Percentiles rank a stretch among this genome's conserved stretches.
phyloP scores from a whole-genome alignment of 2,113 vertebrate species.

The Labeo rohita region DNA sequence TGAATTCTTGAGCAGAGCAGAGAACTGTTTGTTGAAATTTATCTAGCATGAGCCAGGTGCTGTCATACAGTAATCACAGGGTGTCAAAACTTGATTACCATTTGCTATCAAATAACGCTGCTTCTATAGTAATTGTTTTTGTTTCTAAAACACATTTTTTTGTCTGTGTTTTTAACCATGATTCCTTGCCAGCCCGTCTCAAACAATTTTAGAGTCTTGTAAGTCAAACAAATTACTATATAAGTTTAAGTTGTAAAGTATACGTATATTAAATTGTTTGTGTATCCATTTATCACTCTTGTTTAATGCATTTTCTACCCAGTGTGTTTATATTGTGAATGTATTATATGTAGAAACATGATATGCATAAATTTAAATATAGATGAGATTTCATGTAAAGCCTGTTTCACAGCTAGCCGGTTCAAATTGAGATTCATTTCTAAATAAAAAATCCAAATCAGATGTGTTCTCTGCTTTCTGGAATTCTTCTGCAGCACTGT shows the following conservation, averaged over 20 bases:
- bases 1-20: background rate
- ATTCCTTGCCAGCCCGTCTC: slow-evolving; percentile 60
- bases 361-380: slow-evolving; percentile 72
- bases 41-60: slow-evolving; percentile 66
- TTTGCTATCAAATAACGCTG: slow-evolving; percentile 46
- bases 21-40: background rate
- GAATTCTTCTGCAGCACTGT: background rate
- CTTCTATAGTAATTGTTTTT: slow-evolving; percentile 71
- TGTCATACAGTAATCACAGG: slow-evolving; percentile 68
- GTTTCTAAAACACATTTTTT: slow-evolving; percentile 45
- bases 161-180: slow-evolving; percentile 52
- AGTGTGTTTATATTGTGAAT: slow-evolving; percentile 29
- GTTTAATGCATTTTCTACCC: slow-evolving; percentile 57
- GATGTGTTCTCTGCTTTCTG: background rate
- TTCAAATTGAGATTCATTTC: background rate
- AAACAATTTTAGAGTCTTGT: slow-evolving; percentile 51
- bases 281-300: slow-evolving; percentile 62
- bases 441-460: background rate
- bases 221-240: slow-evolving; percentile 69
- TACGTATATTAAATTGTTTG: slow-evolving; percentile 71
- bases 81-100: slow-evolving; percentile 71
- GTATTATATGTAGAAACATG: slow-evolving; percentile 65
- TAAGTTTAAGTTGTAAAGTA: slow-evolving; percentile 73
- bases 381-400: slow-evolving; percentile 66
- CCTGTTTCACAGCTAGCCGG: slow-evolving; percentile 55